Base-by-base conservation (phyloP, 2,888 invertebrate genomes). In the Rotaria macrura region DNA sequence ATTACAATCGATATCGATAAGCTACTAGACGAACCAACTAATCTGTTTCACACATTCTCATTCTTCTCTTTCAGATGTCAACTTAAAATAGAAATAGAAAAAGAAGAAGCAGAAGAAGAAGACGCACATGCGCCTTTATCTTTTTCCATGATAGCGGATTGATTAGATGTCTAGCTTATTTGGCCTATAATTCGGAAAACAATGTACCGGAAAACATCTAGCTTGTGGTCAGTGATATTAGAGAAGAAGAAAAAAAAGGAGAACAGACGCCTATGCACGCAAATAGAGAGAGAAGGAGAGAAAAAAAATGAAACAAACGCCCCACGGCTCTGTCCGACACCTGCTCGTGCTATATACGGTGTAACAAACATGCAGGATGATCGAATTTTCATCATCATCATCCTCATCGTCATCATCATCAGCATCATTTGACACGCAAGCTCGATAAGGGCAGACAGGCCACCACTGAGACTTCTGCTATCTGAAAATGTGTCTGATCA, bases 251-350 rank as follows among this genome's bases (percentile, higher is more conserved):
- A 65, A 65, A 65, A 20, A 34, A 14, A 29, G 20, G 65, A 65
- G 65, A 65, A 65, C 17, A 65, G 65, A 65, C 55, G n/a, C 25
- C 3, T 54, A 54, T 25, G 25, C 55, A 57, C 29, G 55, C 55
- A 57, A 57, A n/a, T 6, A 55, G 55, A n/a, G n/a, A n/a, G n/a
- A n/a, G n/a, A n/a, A n/a, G n/a, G n/a, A n/a, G n/a, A n/a, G 10
- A 65, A 38, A 52, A 54, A 65, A 65, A 65, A 65, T 65, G 65
- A 65, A 65, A 65, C 65, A 65, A 65, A 65, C 34, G 65, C 65
- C 65, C 65, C 14, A 34, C 34, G 34, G 65, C 65, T 65, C 38
- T 65, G 34, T 65, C 20, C 65, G 20, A 65, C 65, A 65, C 65
- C 65, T 65, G 65, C 34, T 65, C 34, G 34, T 34, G 12, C 34